Evolutionary conservation across 2,113 vertebrate genomes (phyloP).

Genomic region (Leptobrachium ailaonicum): DNA sequence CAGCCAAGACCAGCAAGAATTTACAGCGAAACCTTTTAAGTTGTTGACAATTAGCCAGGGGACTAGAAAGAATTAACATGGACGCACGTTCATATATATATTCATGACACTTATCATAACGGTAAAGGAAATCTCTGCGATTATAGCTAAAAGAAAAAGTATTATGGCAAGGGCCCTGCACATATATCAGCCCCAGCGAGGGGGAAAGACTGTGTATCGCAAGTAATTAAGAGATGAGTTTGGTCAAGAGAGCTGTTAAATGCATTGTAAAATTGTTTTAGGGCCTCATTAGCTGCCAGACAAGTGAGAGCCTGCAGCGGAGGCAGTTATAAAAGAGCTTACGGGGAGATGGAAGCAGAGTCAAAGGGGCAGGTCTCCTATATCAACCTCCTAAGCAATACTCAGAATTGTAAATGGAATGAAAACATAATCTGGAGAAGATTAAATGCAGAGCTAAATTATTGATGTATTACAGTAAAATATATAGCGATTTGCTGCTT

Average conservation of each 20-base stretch:
- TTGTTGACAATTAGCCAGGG: too few relatives aligned
- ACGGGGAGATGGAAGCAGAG: not conserved
- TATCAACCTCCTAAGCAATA: not conserved
- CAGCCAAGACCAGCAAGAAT: too few relatives aligned
- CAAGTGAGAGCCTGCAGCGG: conserved; percentile 19
- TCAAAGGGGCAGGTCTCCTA: conserved; percentile 7
- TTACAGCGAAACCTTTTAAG: too few relatives aligned
- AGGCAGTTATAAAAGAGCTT: conserved; percentile 22
- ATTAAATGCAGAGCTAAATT: not conserved
- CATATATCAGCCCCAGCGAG: conserved; percentile 9
- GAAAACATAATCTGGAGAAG: not conserved
- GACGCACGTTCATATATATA: too few relatives aligned
- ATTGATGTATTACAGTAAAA: not conserved
- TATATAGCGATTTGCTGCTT: not conserved
- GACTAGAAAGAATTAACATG: too few relatives aligned
- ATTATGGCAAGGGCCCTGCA: not conserved
- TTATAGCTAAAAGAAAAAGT: not conserved
- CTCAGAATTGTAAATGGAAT: conserved; percentile 1
- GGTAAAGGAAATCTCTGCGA: too few relatives aligned
- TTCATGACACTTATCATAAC: too few relatives aligned
- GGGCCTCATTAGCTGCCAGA: conserved; percentile 42
- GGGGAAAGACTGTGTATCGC: conserved; percentile 19
- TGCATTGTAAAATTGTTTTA: conserved; percentile 46
- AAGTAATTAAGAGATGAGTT: conserved; percentile 44
- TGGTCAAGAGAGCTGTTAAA: conserved; percentile 44